These are phyloP conservation scores for Indri indri DNA, from an alignment of 2,113 vertebrate species.

Conservation along the genomic window DNA sequence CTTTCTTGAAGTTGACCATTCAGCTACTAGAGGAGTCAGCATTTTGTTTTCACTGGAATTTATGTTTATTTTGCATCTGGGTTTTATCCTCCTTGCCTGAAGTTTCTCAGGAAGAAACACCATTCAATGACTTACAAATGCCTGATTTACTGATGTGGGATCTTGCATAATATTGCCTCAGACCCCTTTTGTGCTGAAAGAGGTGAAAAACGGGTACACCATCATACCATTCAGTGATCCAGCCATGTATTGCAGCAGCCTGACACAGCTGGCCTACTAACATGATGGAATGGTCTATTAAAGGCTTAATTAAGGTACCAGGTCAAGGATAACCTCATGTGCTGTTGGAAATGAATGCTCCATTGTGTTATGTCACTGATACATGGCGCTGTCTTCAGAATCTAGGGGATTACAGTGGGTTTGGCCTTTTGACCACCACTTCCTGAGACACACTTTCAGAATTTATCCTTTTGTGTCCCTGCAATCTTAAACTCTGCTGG, in stretches of 20 bases:
- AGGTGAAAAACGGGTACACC: background rate
- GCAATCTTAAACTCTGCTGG: background rate
- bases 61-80: background rate
- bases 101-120: background rate
- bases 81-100: background rate
- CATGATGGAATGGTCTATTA: background rate
- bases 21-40: background rate
- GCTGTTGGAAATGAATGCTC: background rate
- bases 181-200: background rate
- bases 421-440: background rate
- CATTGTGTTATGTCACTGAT: background rate
- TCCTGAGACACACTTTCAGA: background rate
- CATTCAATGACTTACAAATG: background rate
- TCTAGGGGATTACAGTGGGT: background rate
- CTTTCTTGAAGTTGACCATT: background rate
- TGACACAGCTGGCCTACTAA: background rate
- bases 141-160: background rate
- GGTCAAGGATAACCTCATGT: background rate
- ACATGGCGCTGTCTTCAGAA: background rate
- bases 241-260: background rate
- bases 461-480: background rate
- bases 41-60: background rate
- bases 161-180: background rate
- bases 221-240: background rate
- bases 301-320: conserved; percentile 2